Base-by-base conservation (phyloP, 2,797 vertebrate species). In the Pogonophryne albipinna region DNA sequence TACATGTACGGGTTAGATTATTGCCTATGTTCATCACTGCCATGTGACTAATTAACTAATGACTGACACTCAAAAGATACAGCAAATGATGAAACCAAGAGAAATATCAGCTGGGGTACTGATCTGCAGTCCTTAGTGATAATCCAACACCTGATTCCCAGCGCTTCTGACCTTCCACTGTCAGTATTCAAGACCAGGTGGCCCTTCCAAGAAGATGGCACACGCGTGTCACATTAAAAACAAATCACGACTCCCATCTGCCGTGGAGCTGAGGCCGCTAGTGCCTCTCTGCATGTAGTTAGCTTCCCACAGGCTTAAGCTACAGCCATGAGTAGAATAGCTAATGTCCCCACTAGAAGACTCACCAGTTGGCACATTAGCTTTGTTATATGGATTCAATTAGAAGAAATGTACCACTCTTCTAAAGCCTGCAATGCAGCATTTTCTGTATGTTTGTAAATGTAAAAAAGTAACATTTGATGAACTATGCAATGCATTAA, bases 161-260 rank as follows among this genome's bases (percentile, higher is more conserved):
- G 66, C 69, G 67, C 56, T 31, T 57, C 73, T 85, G 76, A 89
- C 85, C 88, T 85, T 76, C 62, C 41, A 20, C 60, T 79, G 60
- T 80, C 78, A 60, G 73, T 66, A 69, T 73, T 78, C 68, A 78
- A 56, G 63, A 82, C 65, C 88, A 87, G 80, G 78, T 83, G 79
- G 78, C 70, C 71, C 71, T 80, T 66, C 82, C 62, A 76, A 65
- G 70, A 82, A 80, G 82, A 85, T 41, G 72, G 74, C 71, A 76
- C 77, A 85, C 11, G 10, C 62, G 80, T 80, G 77, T 76, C 75
- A 47, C 84, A 90, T 93, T 89, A 90, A 92, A 93, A 89, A 82
- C 81, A 86, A 85, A 93, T 92, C 89, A 90, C 46, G 69, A 81
- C 72, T 82, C 86, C 89, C 87, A 91, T 89, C 90, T 92, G 91